These are phyloP conservation scores for Acanthococcus lagerstroemiae DNA, from an alignment of 2,888 invertebrate genomes.

Conservation along the genomic window DNA sequence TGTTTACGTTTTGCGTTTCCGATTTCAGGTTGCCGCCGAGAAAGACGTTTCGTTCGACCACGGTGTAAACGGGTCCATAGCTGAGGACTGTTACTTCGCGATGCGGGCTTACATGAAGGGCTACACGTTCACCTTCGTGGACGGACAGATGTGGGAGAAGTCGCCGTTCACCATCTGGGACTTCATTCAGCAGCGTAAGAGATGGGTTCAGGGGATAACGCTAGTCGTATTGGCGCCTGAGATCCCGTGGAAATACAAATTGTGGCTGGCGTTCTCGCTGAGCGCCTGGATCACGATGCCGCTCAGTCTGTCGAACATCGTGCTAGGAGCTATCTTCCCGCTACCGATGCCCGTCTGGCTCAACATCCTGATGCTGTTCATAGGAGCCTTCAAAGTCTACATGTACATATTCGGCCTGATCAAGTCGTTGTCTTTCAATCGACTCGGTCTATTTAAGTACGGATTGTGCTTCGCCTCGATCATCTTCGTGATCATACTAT, in stretches of 20 bases:
- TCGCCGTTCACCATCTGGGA: slow-evolving; percentile 90
- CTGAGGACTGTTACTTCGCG: slow-evolving; percentile 93
- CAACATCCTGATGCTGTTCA: slow-evolving; percentile 79
- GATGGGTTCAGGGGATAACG: slow-evolving; percentile 88
- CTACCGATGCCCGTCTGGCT: slow-evolving; percentile 73
- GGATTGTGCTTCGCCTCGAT: slow-evolving; percentile 72
- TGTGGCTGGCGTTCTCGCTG: slow-evolving; percentile 74
- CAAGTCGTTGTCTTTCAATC: slow-evolving; percentile 82
- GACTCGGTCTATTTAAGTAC: slow-evolving; percentile 70
- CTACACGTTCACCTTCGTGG: slow-evolving; percentile 86
- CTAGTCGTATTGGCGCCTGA: slow-evolving; percentile 77
- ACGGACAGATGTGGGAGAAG: slow-evolving; percentile 98
- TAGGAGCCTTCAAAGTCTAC: slow-evolving; percentile 87
- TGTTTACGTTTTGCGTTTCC: too few relatives aligned
- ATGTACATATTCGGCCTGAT: slow-evolving; percentile 97
- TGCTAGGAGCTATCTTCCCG: slow-evolving; percentile 74
- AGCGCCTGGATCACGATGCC: slow-evolving; percentile 95
- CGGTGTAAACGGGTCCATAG: slow-evolving; percentile 88
- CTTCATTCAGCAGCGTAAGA: slow-evolving; percentile 88
- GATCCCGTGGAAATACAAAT: slow-evolving; percentile 66
- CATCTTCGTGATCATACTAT: slow-evolving; percentile 84
- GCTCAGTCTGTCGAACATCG: slow-evolving; percentile 76
- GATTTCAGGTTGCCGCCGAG: slow-evolving; percentile 70
- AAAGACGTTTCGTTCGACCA: slow-evolving; percentile 87
- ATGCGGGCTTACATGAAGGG: slow-evolving; percentile 88